Evolutionary conservation across 2,797 vertebrate genomes (phyloP).

Genomic region (Odontamblyopus rebecca): DNA sequence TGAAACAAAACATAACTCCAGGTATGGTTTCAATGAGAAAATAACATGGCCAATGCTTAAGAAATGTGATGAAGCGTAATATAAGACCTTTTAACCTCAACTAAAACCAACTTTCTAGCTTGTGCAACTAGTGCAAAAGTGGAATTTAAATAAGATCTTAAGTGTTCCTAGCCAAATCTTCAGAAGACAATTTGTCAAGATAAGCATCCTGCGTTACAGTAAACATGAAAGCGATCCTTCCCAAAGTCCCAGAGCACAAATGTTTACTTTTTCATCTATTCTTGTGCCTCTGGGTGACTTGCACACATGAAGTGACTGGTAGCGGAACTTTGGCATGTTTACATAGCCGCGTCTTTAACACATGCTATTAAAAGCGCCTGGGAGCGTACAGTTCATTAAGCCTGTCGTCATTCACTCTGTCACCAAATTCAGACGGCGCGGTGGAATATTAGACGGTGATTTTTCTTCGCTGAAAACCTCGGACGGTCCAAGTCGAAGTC

Average conservation of each 20-base stretch:
- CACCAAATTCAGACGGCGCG: slow-evolving; percentile 38
- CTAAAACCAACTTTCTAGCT: background rate
- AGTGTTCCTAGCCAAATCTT: slow-evolving; percentile 6
- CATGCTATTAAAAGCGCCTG: slow-evolving; percentile 54
- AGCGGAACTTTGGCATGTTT: slow-evolving; percentile 60
- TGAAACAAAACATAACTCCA: background rate
- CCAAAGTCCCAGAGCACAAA: slow-evolving; percentile 21
- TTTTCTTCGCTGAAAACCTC: slow-evolving; percentile 28
- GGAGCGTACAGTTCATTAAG: slow-evolving; percentile 48
- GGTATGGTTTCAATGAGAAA: background rate
- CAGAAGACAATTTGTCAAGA: slow-evolving; percentile 3
- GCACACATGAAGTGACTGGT: slow-evolving; percentile 34
- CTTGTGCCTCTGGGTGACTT: slow-evolving; percentile 34
- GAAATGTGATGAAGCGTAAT: background rate
- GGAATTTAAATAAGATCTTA: background rate
- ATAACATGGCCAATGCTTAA: background rate
- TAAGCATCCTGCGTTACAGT: slow-evolving; percentile 8
- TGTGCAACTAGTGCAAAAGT: background rate
- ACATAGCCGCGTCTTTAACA: slow-evolving; percentile 60
- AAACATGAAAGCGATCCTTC: slow-evolving; percentile 11
- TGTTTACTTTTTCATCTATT: slow-evolving; percentile 36
- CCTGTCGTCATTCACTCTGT: slow-evolving; percentile 53
- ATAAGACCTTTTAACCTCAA: background rate
- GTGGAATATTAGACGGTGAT: slow-evolving; percentile 51
- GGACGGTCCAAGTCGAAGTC: slow-evolving; percentile 52